A percentile compares a stretch with the other conserved stretches of the same genome.
These are phyloP conservation scores for Episyrphus balteatus DNA, from an alignment of 1,140 invertebrate species.

Conservation along the genomic window DNA sequence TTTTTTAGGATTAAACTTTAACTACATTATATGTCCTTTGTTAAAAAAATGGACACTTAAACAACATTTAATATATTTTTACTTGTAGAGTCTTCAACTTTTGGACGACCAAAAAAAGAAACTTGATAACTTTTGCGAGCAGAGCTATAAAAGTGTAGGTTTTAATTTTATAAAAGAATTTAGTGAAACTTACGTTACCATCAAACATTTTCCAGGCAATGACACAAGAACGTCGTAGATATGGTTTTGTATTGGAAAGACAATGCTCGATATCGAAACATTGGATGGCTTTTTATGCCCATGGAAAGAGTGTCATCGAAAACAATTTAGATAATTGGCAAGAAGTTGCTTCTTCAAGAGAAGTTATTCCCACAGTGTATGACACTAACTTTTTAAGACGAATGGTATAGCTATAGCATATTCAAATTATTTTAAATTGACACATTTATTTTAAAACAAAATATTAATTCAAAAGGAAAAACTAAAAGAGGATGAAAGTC, in stretches of 20 bases:
- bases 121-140: conserved; percentile 79
- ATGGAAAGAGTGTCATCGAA: conserved; percentile 63
- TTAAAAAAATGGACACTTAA: too few relatives aligned
- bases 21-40: too few relatives aligned
- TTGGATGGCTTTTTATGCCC: conserved; percentile 75
- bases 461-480: background rate
- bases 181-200: background rate
- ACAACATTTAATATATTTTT: background rate
- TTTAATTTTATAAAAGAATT: conserved; percentile 4
- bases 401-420: background rate
- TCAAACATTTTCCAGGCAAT: conserved; percentile 55
- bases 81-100: conserved; percentile 69
- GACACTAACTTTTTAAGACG: conserved; percentile 11
- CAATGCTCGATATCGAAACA: conserved; percentile 87
- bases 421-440: too few relatives aligned
- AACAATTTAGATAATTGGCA: conserved; percentile 78
- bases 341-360: conserved; percentile 72
- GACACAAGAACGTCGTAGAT: conserved; percentile 83
- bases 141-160: conserved; percentile 83
- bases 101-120: conserved; percentile 84
- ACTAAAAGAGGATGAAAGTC: conserved; percentile 35
- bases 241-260: conserved; percentile 85
- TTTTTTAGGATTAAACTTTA: too few relatives aligned
- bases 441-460: background rate
- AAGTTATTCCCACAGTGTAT: conserved; percentile 48